Percentiles rank a stretch among this genome's conserved stretches.
phyloP scores from a whole-genome alignment of 2,113 vertebrate genomes.

The Greenwoodochromis staneri region DNA sequence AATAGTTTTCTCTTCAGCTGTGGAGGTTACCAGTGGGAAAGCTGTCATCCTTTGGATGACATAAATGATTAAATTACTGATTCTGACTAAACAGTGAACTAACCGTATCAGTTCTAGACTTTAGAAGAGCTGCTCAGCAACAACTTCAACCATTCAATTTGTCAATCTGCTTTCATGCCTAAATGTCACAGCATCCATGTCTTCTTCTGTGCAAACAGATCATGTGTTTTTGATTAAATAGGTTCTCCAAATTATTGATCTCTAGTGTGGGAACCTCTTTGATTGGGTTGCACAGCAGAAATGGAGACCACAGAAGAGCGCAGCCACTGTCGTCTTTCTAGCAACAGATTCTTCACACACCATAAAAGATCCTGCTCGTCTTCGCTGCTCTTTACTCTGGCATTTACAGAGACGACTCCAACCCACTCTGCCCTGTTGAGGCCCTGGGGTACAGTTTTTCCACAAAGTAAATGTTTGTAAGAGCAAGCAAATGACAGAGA shows the following conservation, averaged over 20 bases:
- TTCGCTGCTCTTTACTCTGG: neutral
- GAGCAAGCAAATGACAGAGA: neutral
- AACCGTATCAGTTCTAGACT: neutral
- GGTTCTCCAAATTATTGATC: neutral
- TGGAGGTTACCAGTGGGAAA: neutral
- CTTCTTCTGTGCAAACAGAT: neutral
- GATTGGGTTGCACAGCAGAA: constrained; percentile 15
- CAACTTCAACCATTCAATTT: neutral
- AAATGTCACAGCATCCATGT: neutral
- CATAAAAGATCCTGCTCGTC: neutral
- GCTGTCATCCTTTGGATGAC: neutral
- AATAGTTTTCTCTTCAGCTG: neutral
- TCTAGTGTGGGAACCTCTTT: neutral
- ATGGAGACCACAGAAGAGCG: neutral
- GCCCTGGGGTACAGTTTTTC: neutral
- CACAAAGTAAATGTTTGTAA: constrained; percentile 15
- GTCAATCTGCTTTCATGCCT: rapidly evolving
- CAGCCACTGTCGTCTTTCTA: neutral
- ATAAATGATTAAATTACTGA: neutral
- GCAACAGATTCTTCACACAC: neutral
- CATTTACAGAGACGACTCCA: neutral
- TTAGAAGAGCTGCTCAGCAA: neutral
- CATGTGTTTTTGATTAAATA: constrained; percentile 1
- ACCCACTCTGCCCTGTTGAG: neutral
- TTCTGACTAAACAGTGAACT: neutral